Evolutionary conservation across 2,113 vertebrate genomes (phyloP).

Genomic region (Neopipo cinnamomea): DNA sequence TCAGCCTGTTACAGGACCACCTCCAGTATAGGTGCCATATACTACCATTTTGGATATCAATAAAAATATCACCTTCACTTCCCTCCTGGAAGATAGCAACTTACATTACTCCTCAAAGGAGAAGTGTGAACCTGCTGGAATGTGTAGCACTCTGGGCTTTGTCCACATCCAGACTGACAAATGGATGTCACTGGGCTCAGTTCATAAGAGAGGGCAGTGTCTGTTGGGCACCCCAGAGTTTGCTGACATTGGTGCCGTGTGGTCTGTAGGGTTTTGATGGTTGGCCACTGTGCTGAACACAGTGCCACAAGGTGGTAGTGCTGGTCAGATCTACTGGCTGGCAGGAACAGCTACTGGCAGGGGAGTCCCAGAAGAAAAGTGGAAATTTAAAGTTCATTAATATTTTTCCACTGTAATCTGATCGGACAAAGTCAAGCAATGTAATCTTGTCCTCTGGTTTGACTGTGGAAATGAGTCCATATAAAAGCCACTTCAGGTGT

Average conservation of each 20-base stretch:
- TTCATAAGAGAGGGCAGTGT: not conserved
- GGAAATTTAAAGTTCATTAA: not conserved
- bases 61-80: not conserved
- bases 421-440: not conserved
- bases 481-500: not conserved
- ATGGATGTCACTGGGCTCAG: not conserved
- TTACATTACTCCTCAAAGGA: not conserved
- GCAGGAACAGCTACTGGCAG: not conserved
- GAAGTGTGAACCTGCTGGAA: not conserved
- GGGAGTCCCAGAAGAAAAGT: not conserved
- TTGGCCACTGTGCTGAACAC: accelerated
- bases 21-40: not conserved
- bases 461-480: not conserved
- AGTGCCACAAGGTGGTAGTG: not conserved
- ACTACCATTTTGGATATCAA: not conserved
- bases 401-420: not conserved
- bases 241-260: accelerated
- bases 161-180: not conserved
- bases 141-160: not conserved
- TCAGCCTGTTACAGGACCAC: not conserved
- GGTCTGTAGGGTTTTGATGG: not conserved
- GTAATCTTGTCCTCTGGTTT: not conserved
- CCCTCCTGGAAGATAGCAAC: not conserved
- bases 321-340: not conserved
- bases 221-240: not conserved